These are phyloP conservation scores for Hirtodrosophila duncani DNA, from an alignment of 2,888 invertebrate genomes.

Conservation along the genomic window DNA sequence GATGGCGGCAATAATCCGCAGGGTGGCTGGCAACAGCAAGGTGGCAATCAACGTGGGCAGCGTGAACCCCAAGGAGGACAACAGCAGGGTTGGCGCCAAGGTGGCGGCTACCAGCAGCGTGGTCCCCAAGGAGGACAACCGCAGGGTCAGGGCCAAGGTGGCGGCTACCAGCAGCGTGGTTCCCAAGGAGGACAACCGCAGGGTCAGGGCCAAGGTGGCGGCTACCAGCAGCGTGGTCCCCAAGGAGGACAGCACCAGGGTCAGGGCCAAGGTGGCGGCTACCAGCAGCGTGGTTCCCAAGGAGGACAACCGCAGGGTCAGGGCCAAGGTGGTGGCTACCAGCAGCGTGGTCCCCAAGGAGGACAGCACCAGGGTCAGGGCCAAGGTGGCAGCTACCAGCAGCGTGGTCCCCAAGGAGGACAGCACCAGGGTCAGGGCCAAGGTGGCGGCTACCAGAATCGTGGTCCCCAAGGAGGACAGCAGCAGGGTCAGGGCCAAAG, in stretches of 20 bases:
- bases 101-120: slow-evolving; percentile 2
- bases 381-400: slow-evolving; percentile 5
- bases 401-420: background rate
- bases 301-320: background rate
- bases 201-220: background rate
- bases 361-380: slow-evolving; percentile 8
- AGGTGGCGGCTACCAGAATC: slow-evolving; percentile 4
- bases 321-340: slow-evolving; percentile 1
- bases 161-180: background rate
- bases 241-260: slow-evolving; percentile 4
- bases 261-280: background rate
- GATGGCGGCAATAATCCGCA: too few species aligned
- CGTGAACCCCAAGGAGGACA: background rate
- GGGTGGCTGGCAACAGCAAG: slow-evolving; percentile 3
- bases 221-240: background rate
- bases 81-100: background rate
- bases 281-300: slow-evolving; percentile 1
- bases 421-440: background rate
- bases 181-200: slow-evolving; percentile 2
- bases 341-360: slow-evolving; percentile 8
- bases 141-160: slow-evolving; percentile 2
- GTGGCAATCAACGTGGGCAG: slow-evolving; percentile 1
- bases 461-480: slow-evolving; percentile 11
- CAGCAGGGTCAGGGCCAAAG: too few species aligned
- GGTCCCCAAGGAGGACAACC: background rate